Base-by-base conservation (phyloP, 2,113 vertebrate species). In the Sapayoa aenigma region DNA sequence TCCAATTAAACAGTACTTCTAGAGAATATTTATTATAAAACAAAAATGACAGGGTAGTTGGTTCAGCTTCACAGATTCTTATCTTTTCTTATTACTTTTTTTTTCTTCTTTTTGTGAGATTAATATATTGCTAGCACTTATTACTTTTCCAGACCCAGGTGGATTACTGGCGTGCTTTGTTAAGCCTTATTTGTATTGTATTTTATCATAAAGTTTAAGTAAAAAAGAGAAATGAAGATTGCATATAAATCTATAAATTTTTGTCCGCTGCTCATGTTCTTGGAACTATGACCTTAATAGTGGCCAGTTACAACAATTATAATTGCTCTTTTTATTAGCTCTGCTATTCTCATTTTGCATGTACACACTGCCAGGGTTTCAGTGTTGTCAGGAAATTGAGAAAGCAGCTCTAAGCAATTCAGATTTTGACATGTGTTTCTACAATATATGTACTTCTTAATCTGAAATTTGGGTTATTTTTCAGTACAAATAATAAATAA, bases 331-430 rank as follows among this genome's bases (percentile, higher is more conserved):
- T 94, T 78, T 82, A 87, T 63, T 74, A 89, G 42, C 24, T 80
- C 85, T 91, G 82, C 30, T 93, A 62, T 84, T 95, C 73, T 94
- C 73, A 73, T 94, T 92, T 89, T 84, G 47, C 52, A 91, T 23
- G 56, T 83, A 68, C 2, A 1, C 14, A 37, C 23, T 82, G 31
- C 65, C 73, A 90, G 39, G 39, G 11, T 10, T 90, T 80, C 39
- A 55, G 28, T 55, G 11, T 50, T 28, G 15, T 87, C 88, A 95
- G 94, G 73, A 96, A 94, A 93, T 63, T 82, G 77, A 74, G n/a
- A 30, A 75, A 87, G 19, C 23, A 80, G 50, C 69, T 55, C 76
- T 59, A 93, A 50, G 63, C 33, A 82, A 71, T 80, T 87, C 76
- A 14, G 65, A 66, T 90, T 90, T 76, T 93, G 80, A 59, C 83